Evolutionary conservation across 2,888 invertebrate species (phyloP), one percentile per base, ranked within the genome.

Genomic region (Ophion ellenae): DNA sequence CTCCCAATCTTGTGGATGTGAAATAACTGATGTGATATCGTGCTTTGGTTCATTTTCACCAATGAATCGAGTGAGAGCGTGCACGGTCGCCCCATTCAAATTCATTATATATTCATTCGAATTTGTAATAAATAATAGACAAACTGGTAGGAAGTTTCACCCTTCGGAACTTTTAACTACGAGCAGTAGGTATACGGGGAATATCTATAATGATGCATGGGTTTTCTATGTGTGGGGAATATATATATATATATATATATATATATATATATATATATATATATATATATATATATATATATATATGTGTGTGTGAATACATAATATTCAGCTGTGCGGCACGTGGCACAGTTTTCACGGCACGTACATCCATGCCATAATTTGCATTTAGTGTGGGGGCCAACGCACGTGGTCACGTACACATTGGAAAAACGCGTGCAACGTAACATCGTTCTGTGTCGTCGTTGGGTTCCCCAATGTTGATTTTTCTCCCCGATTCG

Each of bases 321-420:
- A 53, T 74, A 36, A 61, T 81, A 84, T 53, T 77, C 82, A 82
- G 77, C 82, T 76, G 81, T 59, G 64, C 83, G 87, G 89, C 90
- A 89, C 90, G 90, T 90, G 90, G 88, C 90, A 89, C 89, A 89
- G 87, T 90, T 91, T 90, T 90, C 90, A 90, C 89, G 89, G 88
- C 88, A 81, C 83, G 88, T 90, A 84, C 71, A 81, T 61, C 67
- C 84, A 81, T 81, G 73, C 73, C 67, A 67, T 77, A 66, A 90
- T 90, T 90, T 90, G 89, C 90, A 90, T 90, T 90, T 89, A 90
- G 87, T 89, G 90, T 87, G 86, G 87, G 90, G 84, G 81, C 71
- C 88, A 87, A 88, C 83, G 87, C 85, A 76, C 81, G 87, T 73
- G 85, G 89, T 90, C 89, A 90, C 90, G 90, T 88, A 88, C 86